Conservation (phyloP, 2,113 vertebrate genomes). For the Cryptomyrus ogoouensis region DNA sequence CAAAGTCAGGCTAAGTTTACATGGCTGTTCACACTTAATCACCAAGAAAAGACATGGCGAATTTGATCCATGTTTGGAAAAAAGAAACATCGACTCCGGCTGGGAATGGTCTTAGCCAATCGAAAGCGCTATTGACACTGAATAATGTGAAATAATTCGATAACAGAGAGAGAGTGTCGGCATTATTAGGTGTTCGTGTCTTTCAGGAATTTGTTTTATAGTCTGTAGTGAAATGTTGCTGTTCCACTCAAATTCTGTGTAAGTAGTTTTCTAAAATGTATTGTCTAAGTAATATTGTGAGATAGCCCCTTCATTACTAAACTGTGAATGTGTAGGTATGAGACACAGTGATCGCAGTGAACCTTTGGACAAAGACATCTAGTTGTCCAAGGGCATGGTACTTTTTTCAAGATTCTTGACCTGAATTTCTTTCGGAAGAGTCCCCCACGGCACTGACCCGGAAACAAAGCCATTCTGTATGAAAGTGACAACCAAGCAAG, state of each 20-base stretch:
- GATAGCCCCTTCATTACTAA: neutral
- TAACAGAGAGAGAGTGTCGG: neutral
- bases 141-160: neutral
- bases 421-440: neutral
- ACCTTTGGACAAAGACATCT: neutral
- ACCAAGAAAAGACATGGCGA: conserved; percentile 25
- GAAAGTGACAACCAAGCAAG: neutral
- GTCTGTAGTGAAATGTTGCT: neutral
- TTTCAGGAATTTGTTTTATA: neutral
- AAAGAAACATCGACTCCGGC: neutral
- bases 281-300: neutral
- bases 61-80: neutral
- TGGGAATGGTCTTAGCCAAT: neutral
- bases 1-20: conserved; percentile 44
- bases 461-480: neutral
- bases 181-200: neutral
- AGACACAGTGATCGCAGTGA: neutral
- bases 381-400: neutral
- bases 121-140: neutral
- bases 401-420: neutral
- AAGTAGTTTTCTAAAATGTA: neutral
- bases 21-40: conserved; percentile 41
- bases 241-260: neutral
- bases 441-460: neutral
- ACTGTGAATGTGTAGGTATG: neutral